Conservation (phyloP, 2,797 vertebrate species). For the Crax fasciolata region DNA sequence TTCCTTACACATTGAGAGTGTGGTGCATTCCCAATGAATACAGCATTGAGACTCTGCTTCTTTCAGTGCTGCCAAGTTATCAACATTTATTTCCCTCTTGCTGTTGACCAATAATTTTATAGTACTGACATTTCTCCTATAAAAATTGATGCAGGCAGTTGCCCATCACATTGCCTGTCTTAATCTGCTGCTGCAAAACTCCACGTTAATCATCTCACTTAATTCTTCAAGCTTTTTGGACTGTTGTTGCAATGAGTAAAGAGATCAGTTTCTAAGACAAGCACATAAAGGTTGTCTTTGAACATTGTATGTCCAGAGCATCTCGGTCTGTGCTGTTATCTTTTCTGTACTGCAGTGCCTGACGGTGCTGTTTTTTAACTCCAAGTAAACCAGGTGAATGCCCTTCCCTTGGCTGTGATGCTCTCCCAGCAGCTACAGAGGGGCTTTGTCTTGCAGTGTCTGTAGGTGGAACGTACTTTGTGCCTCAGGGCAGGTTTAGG, state of each 20-base stretch:
- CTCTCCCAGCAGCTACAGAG: background rate
- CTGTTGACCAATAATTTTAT: background rate
- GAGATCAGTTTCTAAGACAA: background rate
- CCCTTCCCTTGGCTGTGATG: background rate
- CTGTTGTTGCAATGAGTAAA: background rate
- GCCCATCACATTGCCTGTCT: background rate
- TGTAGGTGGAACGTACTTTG: background rate
- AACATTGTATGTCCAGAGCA: background rate
- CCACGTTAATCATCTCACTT: background rate
- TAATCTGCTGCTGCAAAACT: background rate
- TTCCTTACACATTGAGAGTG: background rate
- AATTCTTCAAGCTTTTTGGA: background rate
- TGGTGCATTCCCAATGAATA: background rate
- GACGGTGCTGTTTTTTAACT: background rate
- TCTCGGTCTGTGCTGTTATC: background rate
- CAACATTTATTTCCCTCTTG: background rate
- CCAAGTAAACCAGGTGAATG: background rate
- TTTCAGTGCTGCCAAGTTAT: background rate
- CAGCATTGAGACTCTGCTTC: background rate
- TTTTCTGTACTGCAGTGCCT: background rate
- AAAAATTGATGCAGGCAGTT: background rate
- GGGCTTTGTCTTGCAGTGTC: background rate
- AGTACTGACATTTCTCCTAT: background rate
- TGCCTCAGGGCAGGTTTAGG: background rate
- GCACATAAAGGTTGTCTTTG: background rate